Conservation (phyloP, 1,140 invertebrate genomes). For the Dreissena rostriformis region DNA sequence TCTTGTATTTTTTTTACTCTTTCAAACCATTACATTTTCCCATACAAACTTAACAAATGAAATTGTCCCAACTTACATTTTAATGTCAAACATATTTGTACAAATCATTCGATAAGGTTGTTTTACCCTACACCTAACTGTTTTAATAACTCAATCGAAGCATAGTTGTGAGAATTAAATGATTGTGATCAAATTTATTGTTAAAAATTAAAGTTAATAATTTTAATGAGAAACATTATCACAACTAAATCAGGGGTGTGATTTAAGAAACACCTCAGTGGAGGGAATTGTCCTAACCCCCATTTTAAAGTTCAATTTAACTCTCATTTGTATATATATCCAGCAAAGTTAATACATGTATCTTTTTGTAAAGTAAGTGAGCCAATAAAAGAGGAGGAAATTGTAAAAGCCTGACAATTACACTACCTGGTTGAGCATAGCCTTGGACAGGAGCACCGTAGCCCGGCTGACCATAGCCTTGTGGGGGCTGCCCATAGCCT, state of each 20-base stretch:
- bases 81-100: no score
- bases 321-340: neutral
- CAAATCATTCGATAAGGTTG: no score
- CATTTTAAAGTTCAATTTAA: neutral
- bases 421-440: neutral
- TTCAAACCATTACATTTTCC: neutral
- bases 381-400: neutral
- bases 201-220: neutral
- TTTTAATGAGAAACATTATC: neutral
- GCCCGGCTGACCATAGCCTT: slow-evolving; percentile 24
- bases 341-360: neutral
- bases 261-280: no score
- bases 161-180: neutral
- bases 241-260: no score
- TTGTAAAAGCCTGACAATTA: neutral
- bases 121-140: neutral
- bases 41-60: no score
- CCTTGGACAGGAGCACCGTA: neutral
- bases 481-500: slow-evolving; percentile 12
- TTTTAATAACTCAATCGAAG: neutral
- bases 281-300: no score
- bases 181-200: neutral
- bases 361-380: neutral
- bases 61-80: no score
- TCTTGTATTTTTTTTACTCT: slow-evolving; percentile 1